Evolutionary conservation across 1,140 invertebrate species (phyloP).

Genomic region (Drosophila mojavensis): DNA sequence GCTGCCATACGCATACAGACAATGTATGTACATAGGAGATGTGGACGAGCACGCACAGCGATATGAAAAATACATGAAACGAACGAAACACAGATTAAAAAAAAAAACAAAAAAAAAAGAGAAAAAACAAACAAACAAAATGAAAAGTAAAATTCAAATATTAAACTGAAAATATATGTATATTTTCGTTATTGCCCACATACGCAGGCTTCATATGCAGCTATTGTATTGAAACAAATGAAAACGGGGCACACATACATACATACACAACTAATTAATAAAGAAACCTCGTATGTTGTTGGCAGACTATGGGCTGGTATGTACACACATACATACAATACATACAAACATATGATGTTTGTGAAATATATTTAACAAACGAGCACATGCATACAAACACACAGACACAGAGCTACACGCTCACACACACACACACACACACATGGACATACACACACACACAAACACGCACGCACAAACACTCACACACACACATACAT

Average conservation of each 20-base stretch:
- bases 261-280: background rate
- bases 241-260: constrained; percentile 8
- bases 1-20: too few relatives aligned
- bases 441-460: background rate
- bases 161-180: background rate
- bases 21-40: constrained; percentile 2
- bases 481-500: background rate
- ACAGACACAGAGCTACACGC: background rate
- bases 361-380: constrained; percentile 16
- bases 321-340: background rate
- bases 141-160: background rate
- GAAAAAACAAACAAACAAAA: background rate
- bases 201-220: background rate
- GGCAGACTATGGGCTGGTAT: constrained; percentile 4
- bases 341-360: constrained; percentile 6
- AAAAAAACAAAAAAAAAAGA: background rate
- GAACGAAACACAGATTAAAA: background rate
- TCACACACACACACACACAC: background rate
- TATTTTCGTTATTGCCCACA: background rate
- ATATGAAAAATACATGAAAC: constrained; percentile 1
- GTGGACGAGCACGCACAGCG: background rate
- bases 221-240: constrained; percentile 1
- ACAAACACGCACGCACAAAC: background rate
- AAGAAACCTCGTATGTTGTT: background rate
- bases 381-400: constrained; percentile 30